A percentile compares a stretch with the other conserved stretches of the same genome.
Conservation (phyloP, 2,797 vertebrate species). For the Girardinus metallicus region DNA sequence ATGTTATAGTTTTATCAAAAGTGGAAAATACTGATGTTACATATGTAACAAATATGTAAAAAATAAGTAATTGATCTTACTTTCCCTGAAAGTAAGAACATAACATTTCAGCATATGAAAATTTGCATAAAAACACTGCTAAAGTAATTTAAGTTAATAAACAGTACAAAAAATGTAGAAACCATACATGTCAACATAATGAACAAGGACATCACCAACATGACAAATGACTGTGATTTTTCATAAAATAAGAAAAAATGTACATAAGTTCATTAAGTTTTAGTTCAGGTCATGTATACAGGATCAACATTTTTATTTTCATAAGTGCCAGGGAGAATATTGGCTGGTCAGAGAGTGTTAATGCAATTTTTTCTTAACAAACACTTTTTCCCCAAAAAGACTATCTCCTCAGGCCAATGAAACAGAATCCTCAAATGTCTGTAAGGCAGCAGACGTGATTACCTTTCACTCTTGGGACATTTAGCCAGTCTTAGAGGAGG, state of each 20-base stretch:
- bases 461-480: slow-evolving; percentile 70
- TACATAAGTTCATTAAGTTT: slow-evolving; percentile 81
- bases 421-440: slow-evolving; percentile 80
- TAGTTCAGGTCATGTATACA: slow-evolving; percentile 70
- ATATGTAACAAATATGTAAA: slow-evolving; percentile 99
- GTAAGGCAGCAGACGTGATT: slow-evolving; percentile 75
- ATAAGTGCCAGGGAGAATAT: slow-evolving; percentile 55
- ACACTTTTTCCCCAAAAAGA: slow-evolving; percentile 21
- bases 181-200: slow-evolving; percentile 84
- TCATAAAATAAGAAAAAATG: slow-evolving; percentile 73
- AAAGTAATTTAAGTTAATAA: slow-evolving; percentile 93
- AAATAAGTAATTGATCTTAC: slow-evolving; percentile 97
- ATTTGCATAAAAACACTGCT: slow-evolving; percentile 97
- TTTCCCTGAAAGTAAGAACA: slow-evolving; percentile 99
- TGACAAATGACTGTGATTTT: slow-evolving; percentile 73
- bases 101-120: slow-evolving; percentile 94
- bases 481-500: slow-evolving; percentile 60
- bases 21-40: slow-evolving; percentile 99
- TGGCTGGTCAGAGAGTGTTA: slow-evolving; percentile 65
- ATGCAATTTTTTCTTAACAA: slow-evolving; percentile 39
- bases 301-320: slow-evolving; percentile 68
- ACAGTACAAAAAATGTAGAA: slow-evolving; percentile 89
- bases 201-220: slow-evolving; percentile 67
- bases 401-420: slow-evolving; percentile 44
- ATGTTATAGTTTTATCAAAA: slow-evolving; percentile 99